A percentile compares a stretch with the other conserved stretches of the same genome.
These are phyloP conservation scores for Mareca penelope DNA, from an alignment of 2,797 vertebrate species.

Conservation along the genomic window DNA sequence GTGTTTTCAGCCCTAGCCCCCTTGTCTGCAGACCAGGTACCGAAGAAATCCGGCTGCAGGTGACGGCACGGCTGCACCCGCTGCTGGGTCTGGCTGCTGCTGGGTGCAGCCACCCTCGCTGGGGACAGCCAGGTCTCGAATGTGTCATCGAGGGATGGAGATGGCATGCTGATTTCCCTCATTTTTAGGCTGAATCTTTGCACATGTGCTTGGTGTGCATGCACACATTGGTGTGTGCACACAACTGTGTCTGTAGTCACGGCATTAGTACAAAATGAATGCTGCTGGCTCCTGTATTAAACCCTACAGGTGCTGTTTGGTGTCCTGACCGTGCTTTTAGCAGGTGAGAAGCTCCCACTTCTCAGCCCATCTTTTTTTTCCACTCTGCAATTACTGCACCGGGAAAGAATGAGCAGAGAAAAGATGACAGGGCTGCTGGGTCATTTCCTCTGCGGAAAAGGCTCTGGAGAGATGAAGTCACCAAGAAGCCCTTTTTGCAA, in stretches of 20 bases:
- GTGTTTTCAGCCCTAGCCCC: not conserved
- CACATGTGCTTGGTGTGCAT: accelerated
- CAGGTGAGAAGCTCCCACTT: not conserved
- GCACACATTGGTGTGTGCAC: accelerated
- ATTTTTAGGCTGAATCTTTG: not conserved
- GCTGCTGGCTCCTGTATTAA: not conserved
- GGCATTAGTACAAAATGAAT: not conserved
- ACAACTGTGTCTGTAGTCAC: not conserved
- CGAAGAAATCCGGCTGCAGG: too few species aligned
- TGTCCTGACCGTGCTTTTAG: accelerated
- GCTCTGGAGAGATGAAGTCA: slow-evolving; percentile 36
- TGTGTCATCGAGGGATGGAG: not conserved
- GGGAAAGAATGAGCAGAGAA: not conserved
- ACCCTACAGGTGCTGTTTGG: accelerated
- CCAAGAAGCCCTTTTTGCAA: not conserved
- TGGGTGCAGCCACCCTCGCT: too few species aligned
- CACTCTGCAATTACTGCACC: not conserved
- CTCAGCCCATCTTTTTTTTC: not conserved
- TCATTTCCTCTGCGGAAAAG: not conserved
- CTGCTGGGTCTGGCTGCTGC: too few species aligned
- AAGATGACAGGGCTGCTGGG: slow-evolving; percentile 21
- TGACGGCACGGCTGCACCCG: too few species aligned
- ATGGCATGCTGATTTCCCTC: accelerated
- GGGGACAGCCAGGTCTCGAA: too few species aligned
- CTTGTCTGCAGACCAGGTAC: not conserved